Evolutionary conservation across 2,797 vertebrate genomes (phyloP).

Genomic region (Falco concolor): DNA sequence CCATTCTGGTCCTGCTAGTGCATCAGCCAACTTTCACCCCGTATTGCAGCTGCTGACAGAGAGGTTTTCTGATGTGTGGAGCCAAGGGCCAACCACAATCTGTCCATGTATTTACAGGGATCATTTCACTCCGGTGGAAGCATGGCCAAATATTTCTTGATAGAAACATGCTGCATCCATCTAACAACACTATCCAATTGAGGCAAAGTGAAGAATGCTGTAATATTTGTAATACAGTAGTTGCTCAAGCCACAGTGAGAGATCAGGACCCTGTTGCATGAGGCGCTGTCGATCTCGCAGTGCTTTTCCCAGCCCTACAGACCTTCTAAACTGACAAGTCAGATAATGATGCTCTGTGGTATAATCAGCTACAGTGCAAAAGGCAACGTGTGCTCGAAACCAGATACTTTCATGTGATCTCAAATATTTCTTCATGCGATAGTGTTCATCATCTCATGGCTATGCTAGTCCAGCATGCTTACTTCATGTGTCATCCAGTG

Average conservation of each 20-base stretch:
- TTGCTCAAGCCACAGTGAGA: conserved; percentile 28
- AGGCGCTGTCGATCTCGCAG: neutral
- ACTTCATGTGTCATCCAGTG: neutral
- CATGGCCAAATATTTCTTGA: conserved; percentile 34
- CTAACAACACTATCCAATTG: conserved; percentile 36
- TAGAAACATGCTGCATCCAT: conserved; percentile 55
- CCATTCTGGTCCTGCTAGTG: conserved; percentile 15
- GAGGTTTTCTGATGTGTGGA: conserved; percentile 58
- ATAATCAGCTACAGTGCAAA: neutral
- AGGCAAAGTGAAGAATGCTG: conserved; percentile 32
- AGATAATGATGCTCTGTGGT: neutral
- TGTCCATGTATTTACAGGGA: conserved; percentile 60
- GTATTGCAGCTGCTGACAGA: conserved; percentile 52
- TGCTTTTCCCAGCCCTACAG: neutral
- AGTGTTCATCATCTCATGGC: neutral
- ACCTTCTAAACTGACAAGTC: conserved; percentile 1
- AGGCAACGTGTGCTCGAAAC: neutral
- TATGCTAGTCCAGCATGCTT: neutral
- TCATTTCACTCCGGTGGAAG: conserved; percentile 53
- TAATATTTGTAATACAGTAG: conserved; percentile 31
- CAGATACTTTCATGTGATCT: neutral
- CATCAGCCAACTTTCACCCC: conserved; percentile 51
- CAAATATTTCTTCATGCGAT: neutral
- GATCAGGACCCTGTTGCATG: neutral
- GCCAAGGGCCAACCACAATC: conserved; percentile 54